Base-by-base conservation (phyloP, 2,797 vertebrate genomes). In the Buphagus erythrorhynchus region DNA sequence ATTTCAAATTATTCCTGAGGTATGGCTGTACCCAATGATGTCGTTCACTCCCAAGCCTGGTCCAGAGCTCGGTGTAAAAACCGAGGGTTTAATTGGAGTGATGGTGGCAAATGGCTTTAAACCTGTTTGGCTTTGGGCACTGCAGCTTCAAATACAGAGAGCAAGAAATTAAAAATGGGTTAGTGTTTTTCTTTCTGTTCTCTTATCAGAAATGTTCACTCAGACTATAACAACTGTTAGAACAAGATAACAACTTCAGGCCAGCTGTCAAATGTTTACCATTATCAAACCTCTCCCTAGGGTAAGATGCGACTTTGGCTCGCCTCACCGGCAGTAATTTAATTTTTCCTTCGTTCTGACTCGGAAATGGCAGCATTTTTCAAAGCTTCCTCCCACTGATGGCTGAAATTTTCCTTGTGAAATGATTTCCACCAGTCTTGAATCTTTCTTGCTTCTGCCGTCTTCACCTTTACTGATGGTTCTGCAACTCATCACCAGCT, bases 391-490 rank as follows among this genome's bases (percentile, higher is more conserved):
- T 98, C 97, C 97, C 96, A 96, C 97, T 97, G 97, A 98, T 97
- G 98, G 98, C 97, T 98, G 98, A 98, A 98, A 98, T 98, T 98
- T 98, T 98, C 97, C 97, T 97, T 98, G 98, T 97, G 98, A 98
- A 98, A 98, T 98, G 96, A 98, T 98, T 98, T 98, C 98, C 97
- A 98, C 98, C 98, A 98, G 98, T 98, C 98, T 98, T 97, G 97
- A 97, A 97, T 98, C 97, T 97, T 97, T 98, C 98, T 98, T 98
- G 98, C 98, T 98, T 98, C 98, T 98, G 98, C 98, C 98, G 97
- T 99, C 99, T 99, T 99, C 99, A 99, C 99, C 99, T 99, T 99
- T 99, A 87, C 98, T 98, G 99, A 99, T 98, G 98, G 99, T 98
- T 99, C 99, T 99, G 99, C 98, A 98, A 98, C 98, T 98, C 99